These are phyloP conservation scores for Siniperca undulata DNA, from an alignment of 2,797 vertebrate species.

Conservation along the genomic window DNA sequence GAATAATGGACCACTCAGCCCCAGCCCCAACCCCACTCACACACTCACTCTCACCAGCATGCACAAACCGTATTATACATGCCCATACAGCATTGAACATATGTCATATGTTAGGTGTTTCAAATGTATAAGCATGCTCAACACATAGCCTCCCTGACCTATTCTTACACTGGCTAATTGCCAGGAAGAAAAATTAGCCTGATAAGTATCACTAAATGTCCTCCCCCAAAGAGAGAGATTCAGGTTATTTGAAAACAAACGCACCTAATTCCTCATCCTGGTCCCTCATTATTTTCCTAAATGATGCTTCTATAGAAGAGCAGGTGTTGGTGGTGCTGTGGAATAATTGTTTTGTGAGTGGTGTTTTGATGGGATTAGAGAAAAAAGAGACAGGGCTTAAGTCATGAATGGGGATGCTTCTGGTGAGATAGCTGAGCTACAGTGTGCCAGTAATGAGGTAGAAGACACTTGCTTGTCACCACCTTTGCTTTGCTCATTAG, in stretches of 20 bases:
- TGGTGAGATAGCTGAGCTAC: slow-evolving; percentile 70
- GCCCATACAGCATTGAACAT: slow-evolving; percentile 49
- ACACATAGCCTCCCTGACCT: slow-evolving; percentile 52
- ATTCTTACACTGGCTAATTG: slow-evolving; percentile 68
- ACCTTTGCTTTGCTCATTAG: slow-evolving; percentile 69
- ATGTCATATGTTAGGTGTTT: slow-evolving; percentile 70
- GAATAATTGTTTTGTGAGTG: slow-evolving; percentile 74
- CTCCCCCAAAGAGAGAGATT: slow-evolving; percentile 60
- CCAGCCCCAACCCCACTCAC: slow-evolving; percentile 26
- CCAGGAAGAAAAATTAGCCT: slow-evolving; percentile 78
- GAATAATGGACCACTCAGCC: slow-evolving; percentile 40
- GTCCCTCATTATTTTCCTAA: slow-evolving; percentile 75
- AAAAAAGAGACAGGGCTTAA: slow-evolving; percentile 56
- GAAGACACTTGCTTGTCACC: slow-evolving; percentile 74
- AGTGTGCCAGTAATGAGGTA: slow-evolving; percentile 79
- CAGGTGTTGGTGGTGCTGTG: slow-evolving; percentile 60
- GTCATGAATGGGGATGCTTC: slow-evolving; percentile 60
- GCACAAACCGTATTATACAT: slow-evolving; percentile 41
- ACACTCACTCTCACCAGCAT: slow-evolving; percentile 41
- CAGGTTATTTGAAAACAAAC: slow-evolving; percentile 72
- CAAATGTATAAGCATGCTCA: slow-evolving; percentile 70
- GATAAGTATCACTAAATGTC: slow-evolving; percentile 78
- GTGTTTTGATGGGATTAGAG: slow-evolving; percentile 76
- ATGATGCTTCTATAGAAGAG: slow-evolving; percentile 62
- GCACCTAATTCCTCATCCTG: slow-evolving; percentile 75